Evolutionary conservation across 2,888 invertebrate species (phyloP), one percentile per base, ranked within the genome.

Genomic region (Synanthedon vespiformis): DNA sequence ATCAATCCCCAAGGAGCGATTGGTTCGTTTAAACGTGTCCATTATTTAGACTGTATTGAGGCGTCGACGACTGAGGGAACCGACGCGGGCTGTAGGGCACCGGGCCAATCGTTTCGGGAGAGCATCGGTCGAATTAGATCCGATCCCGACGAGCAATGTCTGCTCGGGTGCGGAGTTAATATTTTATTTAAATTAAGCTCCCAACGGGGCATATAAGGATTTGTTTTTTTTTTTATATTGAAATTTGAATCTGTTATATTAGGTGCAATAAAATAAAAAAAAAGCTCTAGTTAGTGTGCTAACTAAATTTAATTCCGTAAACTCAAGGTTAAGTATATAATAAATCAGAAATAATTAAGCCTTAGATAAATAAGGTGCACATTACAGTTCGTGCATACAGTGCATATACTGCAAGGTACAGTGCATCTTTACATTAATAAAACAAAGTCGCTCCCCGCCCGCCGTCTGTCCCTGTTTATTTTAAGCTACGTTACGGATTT

Each of bases 141-240:
- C 68, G 60, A 67, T 62, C 61, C 63, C 71, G 68, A 74, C 71
- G 73, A 74, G 68, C 65, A 70, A 67, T 68, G 64, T 65, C 64
- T 65, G 60, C 62, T 55, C 69, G 74, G 72, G 72, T 74, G 72
- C 68, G 67, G 67, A 66, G 65, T 69, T 68, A 68, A 78, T 80
- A 77, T 75, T 75, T 78, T 78, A 79, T 79, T 77, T 69, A 77
- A 77, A 79, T 79, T 69, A 72, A 73, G 65, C 68, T 62, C 68
- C 55, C 27, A 51, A 52, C 53, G 55, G 54, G 53, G 59, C 66
- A 58, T 65, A 67, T 70, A 66, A 64, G 68, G 65, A 71, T 74
- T 74, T 71, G 72, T 70, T 69, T 58, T 63, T 63, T 62, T 60
- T 55, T 54, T 54, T 49, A 50, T 27, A n/a, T n/a, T n/a, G n/a